These are phyloP conservation scores for Oeneis ivallda DNA, from an alignment of 2,888 invertebrate genomes.

Conservation along the genomic window DNA sequence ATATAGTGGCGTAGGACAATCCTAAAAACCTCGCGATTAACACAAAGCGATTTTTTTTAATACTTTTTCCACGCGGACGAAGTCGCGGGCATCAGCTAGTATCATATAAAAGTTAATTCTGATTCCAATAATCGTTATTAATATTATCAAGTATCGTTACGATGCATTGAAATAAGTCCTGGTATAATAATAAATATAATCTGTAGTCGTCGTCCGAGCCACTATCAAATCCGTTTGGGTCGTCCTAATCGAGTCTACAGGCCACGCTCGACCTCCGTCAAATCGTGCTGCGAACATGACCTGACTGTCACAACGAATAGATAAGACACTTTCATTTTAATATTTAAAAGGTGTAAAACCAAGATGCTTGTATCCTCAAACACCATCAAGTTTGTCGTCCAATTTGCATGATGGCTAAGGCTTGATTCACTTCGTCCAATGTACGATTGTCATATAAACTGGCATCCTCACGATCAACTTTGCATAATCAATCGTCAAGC, in stretches of 20 bases:
- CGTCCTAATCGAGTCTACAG: constrained; percentile 67
- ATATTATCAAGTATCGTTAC: background rate
- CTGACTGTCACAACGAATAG: constrained; percentile 58
- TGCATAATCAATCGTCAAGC: too few species aligned
- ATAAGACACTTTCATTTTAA: constrained; percentile 43
- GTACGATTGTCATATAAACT: background rate
- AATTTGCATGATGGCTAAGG: background rate
- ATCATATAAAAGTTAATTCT: too few species aligned
- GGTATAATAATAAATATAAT: constrained; percentile 41
- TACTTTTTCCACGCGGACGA: too few species aligned
- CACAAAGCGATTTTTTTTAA: too few species aligned
- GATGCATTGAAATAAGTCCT: constrained; percentile 20
- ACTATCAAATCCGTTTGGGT: constrained; percentile 66
- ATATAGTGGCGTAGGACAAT: too few species aligned
- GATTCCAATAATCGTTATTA: too few species aligned
- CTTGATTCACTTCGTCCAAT: background rate
- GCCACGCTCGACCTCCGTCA: constrained; percentile 71
- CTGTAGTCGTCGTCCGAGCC: constrained; percentile 49
- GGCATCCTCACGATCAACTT: too few species aligned
- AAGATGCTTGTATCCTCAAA: background rate
- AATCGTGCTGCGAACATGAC: constrained; percentile 53
- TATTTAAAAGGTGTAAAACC: background rate
- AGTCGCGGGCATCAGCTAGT: too few species aligned
- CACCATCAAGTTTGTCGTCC: background rate
- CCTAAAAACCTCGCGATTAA: too few species aligned